Evolutionary conservation across 1,140 invertebrate species (phyloP).

Genomic region (Drosophila neocordata): DNA sequence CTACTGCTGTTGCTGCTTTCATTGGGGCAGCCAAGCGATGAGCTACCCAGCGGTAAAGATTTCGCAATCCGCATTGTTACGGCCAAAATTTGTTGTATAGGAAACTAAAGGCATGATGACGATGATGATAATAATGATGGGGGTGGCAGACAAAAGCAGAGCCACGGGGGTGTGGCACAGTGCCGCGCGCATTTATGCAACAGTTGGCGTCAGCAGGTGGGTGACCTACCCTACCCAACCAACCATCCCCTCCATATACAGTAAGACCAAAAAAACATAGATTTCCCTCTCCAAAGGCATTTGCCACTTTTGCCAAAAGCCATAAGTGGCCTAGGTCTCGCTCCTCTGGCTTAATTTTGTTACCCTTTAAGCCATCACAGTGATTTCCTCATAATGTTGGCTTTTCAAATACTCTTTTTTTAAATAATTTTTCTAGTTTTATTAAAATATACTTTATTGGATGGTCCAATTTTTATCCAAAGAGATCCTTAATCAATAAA

Average conservation of each 20-base stretch:
- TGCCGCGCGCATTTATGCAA: constrained; percentile 66
- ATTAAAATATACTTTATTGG: too few species aligned
- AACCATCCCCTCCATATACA: not conserved
- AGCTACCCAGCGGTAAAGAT: constrained; percentile 46
- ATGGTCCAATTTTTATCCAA: too few species aligned
- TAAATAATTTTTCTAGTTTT: too few species aligned
- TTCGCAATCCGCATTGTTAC: constrained; percentile 55
- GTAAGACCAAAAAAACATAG: too few species aligned
- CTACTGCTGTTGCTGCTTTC: constrained; percentile 46
- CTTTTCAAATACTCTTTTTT: too few species aligned
- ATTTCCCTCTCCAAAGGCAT: not conserved
- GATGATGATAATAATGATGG: not conserved
- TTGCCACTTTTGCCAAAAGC: not conserved
- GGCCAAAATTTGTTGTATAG: constrained; percentile 35
- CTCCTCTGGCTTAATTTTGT: not conserved
- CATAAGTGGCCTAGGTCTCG: not conserved
- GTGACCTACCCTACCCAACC: not conserved
- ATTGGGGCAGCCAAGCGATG: constrained; percentile 71
- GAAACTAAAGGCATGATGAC: not conserved
- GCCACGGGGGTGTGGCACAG: constrained; percentile 1
- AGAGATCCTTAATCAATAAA: too few species aligned
- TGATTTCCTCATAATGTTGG: too few species aligned
- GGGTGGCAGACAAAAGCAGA: not conserved
- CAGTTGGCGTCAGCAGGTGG: constrained; percentile 30
- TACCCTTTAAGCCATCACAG: not conserved